Evolutionary conservation across 2,888 invertebrate genomes (phyloP), one percentile per base, ranked within the genome.

Genomic region (Esperia sulphurella): DNA sequence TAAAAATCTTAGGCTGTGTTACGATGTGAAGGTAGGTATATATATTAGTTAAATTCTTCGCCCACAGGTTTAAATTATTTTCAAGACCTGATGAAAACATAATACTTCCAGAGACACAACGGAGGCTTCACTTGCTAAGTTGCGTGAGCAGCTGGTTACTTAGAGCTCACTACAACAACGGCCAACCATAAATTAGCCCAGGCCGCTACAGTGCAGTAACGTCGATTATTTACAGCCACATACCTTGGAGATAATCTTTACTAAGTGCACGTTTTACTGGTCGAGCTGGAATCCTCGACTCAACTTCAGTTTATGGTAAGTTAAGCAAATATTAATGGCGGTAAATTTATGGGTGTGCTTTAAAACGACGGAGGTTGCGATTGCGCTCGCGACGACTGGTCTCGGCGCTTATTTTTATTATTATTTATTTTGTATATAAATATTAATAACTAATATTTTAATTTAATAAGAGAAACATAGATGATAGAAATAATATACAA

Each of bases 241-340:
- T 65, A 68, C 61, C 62, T 57, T 56, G 57, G 52, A 71, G 73
- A 75, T 79, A 76, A 80, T 79, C 74, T 76, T 71, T 74, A 72
- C 78, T 79, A 75, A 78, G 79, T 75, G 76, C 76, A 71, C 68
- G 63, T 63, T 66, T 64, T 67, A 64, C 61, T 50, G 61, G 60
- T 55, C 53, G 51, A 49, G 50, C 60, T 48, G 57, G 57, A 55
- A 63, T 63, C 63, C 53, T 59, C 61, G 63, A 63, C 65, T 63
- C 66, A 74, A 71, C 75, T 73, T 71, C 64, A 62, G 65, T 80
- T 81, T 81, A 83, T 77, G 71, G 73, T 73, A 72, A 72, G 70
- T 79, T 78, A 76, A 79, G 80, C 76, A 77, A 79, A 81, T 80
- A 81, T 81, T 82, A 83, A 79, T 73, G 74, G 68, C 69, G 61